Conservation (phyloP, 2,797 vertebrate genomes). For the Peromyscus eremicus region DNA sequence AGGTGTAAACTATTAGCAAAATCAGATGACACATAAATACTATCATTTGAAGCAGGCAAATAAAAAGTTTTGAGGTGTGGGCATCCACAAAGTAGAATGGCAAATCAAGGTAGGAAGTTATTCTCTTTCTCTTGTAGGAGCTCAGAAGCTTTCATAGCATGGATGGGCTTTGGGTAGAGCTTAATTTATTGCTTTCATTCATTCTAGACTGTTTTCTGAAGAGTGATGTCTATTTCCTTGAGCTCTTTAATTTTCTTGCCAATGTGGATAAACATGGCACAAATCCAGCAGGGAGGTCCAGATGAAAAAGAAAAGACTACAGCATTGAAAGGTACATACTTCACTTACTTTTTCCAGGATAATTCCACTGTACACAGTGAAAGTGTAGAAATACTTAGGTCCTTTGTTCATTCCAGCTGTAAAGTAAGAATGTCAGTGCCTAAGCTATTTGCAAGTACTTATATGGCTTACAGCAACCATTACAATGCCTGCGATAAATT, state of each 20-base stretch:
- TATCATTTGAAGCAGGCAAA: neutral
- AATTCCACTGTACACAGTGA: constrained; percentile 33
- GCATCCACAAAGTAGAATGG: constrained; percentile 7
- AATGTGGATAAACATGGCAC: constrained; percentile 94
- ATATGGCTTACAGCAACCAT: neutral
- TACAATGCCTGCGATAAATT: constrained; percentile 31
- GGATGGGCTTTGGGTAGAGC: constrained; percentile 76
- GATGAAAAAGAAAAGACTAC: constrained; percentile 98
- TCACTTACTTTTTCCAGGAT: constrained; percentile 74
- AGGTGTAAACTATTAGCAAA: constrained; percentile 43
- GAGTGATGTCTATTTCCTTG: constrained; percentile 91
- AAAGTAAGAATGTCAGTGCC: constrained; percentile 19
- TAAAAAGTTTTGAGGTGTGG: neutral
- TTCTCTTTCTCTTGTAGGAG: constrained; percentile 40
- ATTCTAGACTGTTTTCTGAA: constrained; percentile 86
- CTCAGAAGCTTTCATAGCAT: constrained; percentile 54
- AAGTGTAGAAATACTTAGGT: constrained; percentile 59
- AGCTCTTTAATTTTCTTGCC: constrained; percentile 87
- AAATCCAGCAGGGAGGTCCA: constrained; percentile 91
- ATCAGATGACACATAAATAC: constrained; percentile 47
- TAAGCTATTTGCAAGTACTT: constrained; percentile 57
- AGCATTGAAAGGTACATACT: constrained; percentile 94
- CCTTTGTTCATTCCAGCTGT: constrained; percentile 52
- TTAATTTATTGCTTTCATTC: constrained; percentile 86
- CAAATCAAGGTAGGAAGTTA: constrained; percentile 57